These are phyloP conservation scores for Bombus polaris DNA, from an alignment of 1,140 invertebrate species.

Conservation along the genomic window DNA sequence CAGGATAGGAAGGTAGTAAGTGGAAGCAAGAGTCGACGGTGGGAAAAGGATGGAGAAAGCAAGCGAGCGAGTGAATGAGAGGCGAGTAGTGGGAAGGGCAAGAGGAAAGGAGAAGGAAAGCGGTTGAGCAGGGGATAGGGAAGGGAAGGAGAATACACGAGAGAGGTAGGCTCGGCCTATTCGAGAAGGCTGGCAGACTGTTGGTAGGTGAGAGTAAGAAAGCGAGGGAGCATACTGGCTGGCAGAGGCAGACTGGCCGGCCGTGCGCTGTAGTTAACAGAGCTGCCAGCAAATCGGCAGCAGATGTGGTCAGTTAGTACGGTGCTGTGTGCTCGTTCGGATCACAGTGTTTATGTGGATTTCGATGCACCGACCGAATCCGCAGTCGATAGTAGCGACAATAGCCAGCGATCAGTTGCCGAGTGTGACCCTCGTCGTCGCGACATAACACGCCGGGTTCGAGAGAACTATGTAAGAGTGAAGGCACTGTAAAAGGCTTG, in stretches of 20 bases:
- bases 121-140: not conserved
- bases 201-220: conserved; percentile 51
- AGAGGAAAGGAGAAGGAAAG: conserved; percentile 41
- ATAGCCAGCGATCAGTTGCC: not conserved
- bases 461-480: not conserved
- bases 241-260: conserved; percentile 46
- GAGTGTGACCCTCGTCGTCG: conserved; percentile 24
- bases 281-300: conserved; percentile 61
- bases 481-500: not conserved
- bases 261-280: conserved; percentile 43
- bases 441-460: not conserved
- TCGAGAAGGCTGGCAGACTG: conserved; percentile 50
- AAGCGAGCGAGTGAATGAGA: conserved; percentile 38
- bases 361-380: conserved; percentile 36
- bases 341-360: conserved; percentile 34
- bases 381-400: conserved; percentile 25
- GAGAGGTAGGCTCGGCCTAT: conserved; percentile 51
- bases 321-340: conserved; percentile 61
- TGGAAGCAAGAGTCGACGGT: conserved; percentile 11
- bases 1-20: conserved; percentile 43
- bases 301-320: conserved; percentile 72
- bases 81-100: not conserved
- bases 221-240: conserved; percentile 41
- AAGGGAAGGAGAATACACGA: conserved; percentile 28
- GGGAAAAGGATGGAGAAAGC: conserved; percentile 12